A percentile compares a stretch with the other conserved stretches of the same genome.
phyloP scores from a whole-genome alignment of 2,797 vertebrate species.

The Varecia variegata region DNA sequence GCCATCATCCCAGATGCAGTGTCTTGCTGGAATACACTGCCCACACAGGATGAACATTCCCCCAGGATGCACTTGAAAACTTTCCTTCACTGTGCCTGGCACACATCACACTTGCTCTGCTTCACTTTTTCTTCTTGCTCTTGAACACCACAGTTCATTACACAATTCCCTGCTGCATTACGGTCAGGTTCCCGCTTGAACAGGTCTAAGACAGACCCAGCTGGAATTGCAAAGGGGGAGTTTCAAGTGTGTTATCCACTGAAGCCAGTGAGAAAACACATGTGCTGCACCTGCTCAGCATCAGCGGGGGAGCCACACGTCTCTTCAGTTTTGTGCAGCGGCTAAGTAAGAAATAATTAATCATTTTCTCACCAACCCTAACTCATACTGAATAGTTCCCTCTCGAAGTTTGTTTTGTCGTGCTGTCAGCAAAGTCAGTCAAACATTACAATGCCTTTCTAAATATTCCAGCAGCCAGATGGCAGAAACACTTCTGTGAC shows the following conservation, averaged over 20 bases:
- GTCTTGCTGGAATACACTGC: neutral
- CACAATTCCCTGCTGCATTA: neutral
- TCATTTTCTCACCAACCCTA: slow-evolving; percentile 23
- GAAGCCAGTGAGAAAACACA: neutral
- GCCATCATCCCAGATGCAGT: neutral
- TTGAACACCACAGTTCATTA: neutral
- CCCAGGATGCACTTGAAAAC: neutral
- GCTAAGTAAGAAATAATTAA: slow-evolving; percentile 17
- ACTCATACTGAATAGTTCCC: slow-evolving; percentile 24
- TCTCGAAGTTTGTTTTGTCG: slow-evolving; percentile 59
- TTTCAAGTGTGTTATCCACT: neutral
- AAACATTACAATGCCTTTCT: slow-evolving; percentile 63
- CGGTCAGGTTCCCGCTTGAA: neutral
- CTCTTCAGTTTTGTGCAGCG: neutral
- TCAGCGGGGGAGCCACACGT: neutral
- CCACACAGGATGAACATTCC: neutral
- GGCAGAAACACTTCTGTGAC: neutral
- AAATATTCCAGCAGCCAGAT: slow-evolving; percentile 70
- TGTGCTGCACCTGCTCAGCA: neutral
- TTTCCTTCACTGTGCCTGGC: neutral
- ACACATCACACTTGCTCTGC: neutral
- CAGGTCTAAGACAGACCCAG: slow-evolving; percentile 16
- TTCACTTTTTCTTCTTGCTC: neutral
- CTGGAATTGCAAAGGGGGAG: neutral
- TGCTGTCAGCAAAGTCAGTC: slow-evolving; percentile 58